Base-by-base conservation (phyloP, 2,113 vertebrate genomes). In the Sceloporus undulatus region DNA sequence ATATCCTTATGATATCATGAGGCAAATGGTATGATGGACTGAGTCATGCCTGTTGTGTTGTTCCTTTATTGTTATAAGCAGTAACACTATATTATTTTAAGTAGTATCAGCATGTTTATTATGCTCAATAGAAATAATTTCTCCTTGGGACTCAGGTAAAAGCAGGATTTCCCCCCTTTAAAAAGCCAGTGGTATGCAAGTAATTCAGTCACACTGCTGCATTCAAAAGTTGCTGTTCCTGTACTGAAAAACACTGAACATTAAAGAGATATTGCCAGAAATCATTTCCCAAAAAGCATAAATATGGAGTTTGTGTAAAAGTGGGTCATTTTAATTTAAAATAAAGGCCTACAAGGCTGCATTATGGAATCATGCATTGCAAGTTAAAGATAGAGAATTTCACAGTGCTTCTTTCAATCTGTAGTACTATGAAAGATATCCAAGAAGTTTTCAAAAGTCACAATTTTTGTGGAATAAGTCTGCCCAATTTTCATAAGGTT, bases 361-460 rank as follows among this genome's bases (percentile, higher is more conserved):
- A 85, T 1, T 34, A 66, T 0, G 48, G 11, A 70, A 29, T 19
- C 54, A 10, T 4, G 14, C 62, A 23, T 19, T 65, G 5, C 75
- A 89, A 40, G n/a, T 81, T 90, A 76, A 75, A 90, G 88, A 54
- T 0, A 42, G 73, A 23, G 74, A 14, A 66, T 54, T 81, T 11
- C 4, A 9, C 18, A 34, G n/a, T 77, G 19, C 9, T 85, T 80
- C 74, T 87, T 90, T 87, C 73, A 66, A 89, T 77, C 80, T 38
- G 11, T 4, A 4, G 40, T 5, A 54, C 74, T 1, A 77, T 62
- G 84, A 91, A 93, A 93, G 85, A 88, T 77, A 14, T 34, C 42
- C n/a, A 70, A 10, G 18, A 88, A 59, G 38, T 29, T 79, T 88
- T 79, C 65, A 79, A 59, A 80, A 65, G 40, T 5, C 65, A 76